These are phyloP conservation scores for Pyrgilauda ruficollis DNA, from an alignment of 2,113 vertebrate genomes.

Conservation along the genomic window DNA sequence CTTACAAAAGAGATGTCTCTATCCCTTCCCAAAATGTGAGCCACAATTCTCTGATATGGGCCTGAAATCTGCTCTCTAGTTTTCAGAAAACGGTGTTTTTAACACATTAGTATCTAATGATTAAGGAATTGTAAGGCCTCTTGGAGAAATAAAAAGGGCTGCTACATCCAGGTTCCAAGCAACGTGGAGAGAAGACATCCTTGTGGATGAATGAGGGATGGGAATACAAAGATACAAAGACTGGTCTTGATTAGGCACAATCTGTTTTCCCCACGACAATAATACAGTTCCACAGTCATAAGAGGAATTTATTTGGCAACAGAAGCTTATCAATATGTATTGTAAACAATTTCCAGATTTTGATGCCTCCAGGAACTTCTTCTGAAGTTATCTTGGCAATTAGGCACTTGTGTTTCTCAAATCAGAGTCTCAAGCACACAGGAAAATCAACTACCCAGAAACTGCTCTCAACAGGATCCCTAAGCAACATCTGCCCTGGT, in stretches of 20 bases:
- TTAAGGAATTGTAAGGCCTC: not conserved
- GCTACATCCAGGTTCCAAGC: not conserved
- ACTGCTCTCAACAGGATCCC: slow-evolving; percentile 13
- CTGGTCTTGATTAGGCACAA: not conserved
- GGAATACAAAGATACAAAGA: not conserved
- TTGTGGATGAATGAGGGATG: not conserved
- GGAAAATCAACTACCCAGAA: not conserved
- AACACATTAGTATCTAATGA: not conserved
- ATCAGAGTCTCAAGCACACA: not conserved
- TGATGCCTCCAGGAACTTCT: not conserved
- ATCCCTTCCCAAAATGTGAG: slow-evolving; percentile 1
- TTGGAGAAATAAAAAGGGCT: not conserved
- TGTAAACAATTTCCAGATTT: not conserved
- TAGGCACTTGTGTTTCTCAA: not conserved
- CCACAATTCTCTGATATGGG: not conserved
- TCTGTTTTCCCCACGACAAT: not conserved
- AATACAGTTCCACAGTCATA: not conserved
- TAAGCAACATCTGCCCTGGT: not conserved
- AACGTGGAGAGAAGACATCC: not conserved
- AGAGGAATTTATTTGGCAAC: not conserved
- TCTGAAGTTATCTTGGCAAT: not conserved
- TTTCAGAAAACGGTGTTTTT: not conserved
- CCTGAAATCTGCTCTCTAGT: not conserved
- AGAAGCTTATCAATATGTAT: not conserved
- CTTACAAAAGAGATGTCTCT: not conserved